A percentile compares a stretch with the other conserved stretches of the same genome.
These are phyloP conservation scores for Sakesphorus luctuosus DNA, from an alignment of 2,113 vertebrate genomes.

Conservation along the genomic window DNA sequence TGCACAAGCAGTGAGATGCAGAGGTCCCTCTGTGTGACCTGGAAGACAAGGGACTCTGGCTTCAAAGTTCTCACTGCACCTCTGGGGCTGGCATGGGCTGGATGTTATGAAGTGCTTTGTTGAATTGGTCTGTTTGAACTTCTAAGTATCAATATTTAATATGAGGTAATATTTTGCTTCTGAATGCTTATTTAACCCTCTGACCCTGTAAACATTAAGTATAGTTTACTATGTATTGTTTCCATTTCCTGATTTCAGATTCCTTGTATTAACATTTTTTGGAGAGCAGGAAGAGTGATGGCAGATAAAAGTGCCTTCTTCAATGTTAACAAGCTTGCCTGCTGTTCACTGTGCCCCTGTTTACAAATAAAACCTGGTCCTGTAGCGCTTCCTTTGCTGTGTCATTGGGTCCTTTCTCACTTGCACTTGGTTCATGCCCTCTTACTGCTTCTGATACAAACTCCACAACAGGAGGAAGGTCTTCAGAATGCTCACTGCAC, in stretches of 20 bases:
- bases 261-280: not conserved
- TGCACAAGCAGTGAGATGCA: not conserved
- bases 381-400: not conserved
- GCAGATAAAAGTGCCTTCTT: not conserved
- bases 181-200: not conserved
- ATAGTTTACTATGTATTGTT: not conserved
- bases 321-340: not conserved
- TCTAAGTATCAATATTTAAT: not conserved
- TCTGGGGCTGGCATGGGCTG: not conserved
- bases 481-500: not conserved
- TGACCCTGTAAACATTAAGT: not conserved
- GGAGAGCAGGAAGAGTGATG: not conserved
- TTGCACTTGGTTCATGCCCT: not conserved
- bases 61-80: not conserved
- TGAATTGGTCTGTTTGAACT: not conserved
- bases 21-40: not conserved
- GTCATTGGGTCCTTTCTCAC: not conserved
- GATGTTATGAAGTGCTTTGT: not conserved
- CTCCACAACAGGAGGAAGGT: not conserved
- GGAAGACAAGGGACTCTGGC: rapidly evolving
- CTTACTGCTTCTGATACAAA: not conserved
- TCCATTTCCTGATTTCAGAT: not conserved
- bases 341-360: not conserved
- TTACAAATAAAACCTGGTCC: not conserved
- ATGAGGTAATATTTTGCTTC: not conserved